Conservation (phyloP, 2,888 invertebrate genomes). For the Meta bourneti region DNA sequence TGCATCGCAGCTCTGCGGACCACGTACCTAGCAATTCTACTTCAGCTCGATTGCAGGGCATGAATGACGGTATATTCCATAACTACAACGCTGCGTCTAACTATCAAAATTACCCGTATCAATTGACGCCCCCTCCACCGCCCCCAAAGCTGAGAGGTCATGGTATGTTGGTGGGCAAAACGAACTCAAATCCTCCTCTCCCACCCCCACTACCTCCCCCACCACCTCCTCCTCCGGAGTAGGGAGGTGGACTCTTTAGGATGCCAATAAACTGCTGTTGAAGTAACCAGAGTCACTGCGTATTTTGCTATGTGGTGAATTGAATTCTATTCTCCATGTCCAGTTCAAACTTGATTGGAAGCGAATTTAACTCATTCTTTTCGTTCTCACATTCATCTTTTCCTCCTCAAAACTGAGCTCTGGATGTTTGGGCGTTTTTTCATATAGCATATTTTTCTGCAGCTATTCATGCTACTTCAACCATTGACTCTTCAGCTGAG, state of each 20-base stretch:
- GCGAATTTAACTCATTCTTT: neutral
- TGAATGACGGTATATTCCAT: slow-evolving; percentile 42
- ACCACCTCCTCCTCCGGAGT: slow-evolving; percentile 58
- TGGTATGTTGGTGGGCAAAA: slow-evolving; percentile 7
- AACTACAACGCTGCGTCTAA: neutral
- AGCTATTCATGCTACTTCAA: too few species aligned
- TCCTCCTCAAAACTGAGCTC: too few species aligned
- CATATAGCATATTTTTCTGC: too few species aligned
- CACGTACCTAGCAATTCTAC: neutral
- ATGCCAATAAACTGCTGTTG: slow-evolving; percentile 57
- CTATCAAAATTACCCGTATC: neutral
- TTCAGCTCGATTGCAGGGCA: neutral
- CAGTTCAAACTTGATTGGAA: neutral
- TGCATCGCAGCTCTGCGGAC: neutral
- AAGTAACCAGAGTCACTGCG: slow-evolving; percentile 73
- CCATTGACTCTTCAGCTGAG: too few species aligned
- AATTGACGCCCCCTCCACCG: slow-evolving; percentile 47
- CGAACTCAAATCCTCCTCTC: slow-evolving; percentile 25
- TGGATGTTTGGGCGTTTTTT: too few species aligned
- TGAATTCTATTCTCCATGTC: too few species aligned
- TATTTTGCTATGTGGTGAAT: neutral
- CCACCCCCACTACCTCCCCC: slow-evolving; percentile 57
- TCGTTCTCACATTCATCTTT: too few species aligned
- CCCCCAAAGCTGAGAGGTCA: slow-evolving; percentile 17
- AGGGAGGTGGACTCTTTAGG: slow-evolving; percentile 37